A percentile compares a stretch with the other conserved stretches of the same genome.
These are phyloP conservation scores for Aplysia californica DNA, from an alignment of 1,140 invertebrate genomes.

Conservation along the genomic window DNA sequence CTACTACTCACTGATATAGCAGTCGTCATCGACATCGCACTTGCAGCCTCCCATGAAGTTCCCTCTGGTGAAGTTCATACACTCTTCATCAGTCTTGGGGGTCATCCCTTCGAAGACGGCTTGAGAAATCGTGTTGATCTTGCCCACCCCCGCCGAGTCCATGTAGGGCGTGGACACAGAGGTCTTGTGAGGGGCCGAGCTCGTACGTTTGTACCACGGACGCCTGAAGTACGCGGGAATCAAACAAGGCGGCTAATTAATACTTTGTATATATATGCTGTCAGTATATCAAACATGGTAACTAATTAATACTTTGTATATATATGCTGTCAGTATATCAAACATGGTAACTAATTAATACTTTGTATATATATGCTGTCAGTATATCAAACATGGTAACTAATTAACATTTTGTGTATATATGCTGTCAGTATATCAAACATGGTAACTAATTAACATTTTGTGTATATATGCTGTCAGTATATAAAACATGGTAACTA, in stretches of 20 bases:
- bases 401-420: too few species aligned
- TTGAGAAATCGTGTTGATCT: slow-evolving; percentile 69
- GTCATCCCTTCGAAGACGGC: slow-evolving; percentile 70
- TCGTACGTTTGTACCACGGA: slow-evolving; percentile 67
- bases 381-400: too few species aligned
- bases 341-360: too few species aligned
- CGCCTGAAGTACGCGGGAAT: slow-evolving; percentile 46
- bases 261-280: too few species aligned
- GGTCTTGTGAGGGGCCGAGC: slow-evolving; percentile 65
- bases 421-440: too few species aligned
- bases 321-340: too few species aligned
- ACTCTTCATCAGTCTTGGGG: slow-evolving; percentile 57
- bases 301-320: too few species aligned
- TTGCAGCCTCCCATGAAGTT: slow-evolving; percentile 67
- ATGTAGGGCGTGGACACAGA: slow-evolving; percentile 69
- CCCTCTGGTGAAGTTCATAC: slow-evolving; percentile 45
- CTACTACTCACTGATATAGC: slow-evolving; percentile 66
- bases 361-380: too few species aligned
- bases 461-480: too few species aligned
- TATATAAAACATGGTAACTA: too few species aligned
- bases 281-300: too few species aligned
- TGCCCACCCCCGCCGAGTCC: slow-evolving; percentile 69
- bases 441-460: too few species aligned
- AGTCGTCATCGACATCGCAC: slow-evolving; percentile 64
- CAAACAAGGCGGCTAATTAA: neutral